Percentiles rank a stretch among this genome's conserved stretches.
Evolutionary conservation across 2,888 invertebrate genomes (phyloP).

Genomic region (Apamea epomidion): DNA sequence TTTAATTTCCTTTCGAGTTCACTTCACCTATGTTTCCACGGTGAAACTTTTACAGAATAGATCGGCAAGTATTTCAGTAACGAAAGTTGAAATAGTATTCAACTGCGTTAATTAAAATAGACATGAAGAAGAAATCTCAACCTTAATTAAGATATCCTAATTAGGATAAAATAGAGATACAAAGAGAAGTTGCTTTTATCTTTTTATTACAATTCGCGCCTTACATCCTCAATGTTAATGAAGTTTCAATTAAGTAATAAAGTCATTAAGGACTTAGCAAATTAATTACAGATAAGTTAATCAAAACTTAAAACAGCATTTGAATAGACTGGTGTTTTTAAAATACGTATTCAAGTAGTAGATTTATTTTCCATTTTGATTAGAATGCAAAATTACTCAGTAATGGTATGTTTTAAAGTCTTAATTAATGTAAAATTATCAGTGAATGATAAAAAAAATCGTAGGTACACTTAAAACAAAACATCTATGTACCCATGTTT

Average conservation of each 20-base stretch:
- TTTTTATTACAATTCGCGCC: constrained; percentile 36
- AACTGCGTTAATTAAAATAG: neutral
- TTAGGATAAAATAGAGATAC: constrained; percentile 34
- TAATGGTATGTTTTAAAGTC: neutral
- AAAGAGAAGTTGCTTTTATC: constrained; percentile 19
- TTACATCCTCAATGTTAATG: constrained; percentile 46
- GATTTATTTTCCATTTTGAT: constrained; percentile 1
- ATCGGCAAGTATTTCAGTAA: neutral
- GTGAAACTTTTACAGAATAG: too few relatives aligned
- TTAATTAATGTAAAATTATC: neutral
- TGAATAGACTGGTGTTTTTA: constrained; percentile 7
- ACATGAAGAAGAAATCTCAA: constrained; percentile 42
- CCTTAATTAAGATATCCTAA: constrained; percentile 36
- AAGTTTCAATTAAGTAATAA: constrained; percentile 62
- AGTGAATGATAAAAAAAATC: neutral
- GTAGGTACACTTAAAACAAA: neutral
- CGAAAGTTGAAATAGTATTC: neutral
- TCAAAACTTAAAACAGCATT: constrained; percentile 27
- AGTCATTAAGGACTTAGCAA: constrained; percentile 57
- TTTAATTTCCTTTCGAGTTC: too few relatives aligned
- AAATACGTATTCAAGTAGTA: constrained; percentile 5
- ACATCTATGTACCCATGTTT: too few relatives aligned
- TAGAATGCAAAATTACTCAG: neutral
- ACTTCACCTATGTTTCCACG: too few relatives aligned
- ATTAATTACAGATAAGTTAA: constrained; percentile 62